Conservation (phyloP, 2,797 vertebrate genomes). For the Basileuterus tristriatus region DNA sequence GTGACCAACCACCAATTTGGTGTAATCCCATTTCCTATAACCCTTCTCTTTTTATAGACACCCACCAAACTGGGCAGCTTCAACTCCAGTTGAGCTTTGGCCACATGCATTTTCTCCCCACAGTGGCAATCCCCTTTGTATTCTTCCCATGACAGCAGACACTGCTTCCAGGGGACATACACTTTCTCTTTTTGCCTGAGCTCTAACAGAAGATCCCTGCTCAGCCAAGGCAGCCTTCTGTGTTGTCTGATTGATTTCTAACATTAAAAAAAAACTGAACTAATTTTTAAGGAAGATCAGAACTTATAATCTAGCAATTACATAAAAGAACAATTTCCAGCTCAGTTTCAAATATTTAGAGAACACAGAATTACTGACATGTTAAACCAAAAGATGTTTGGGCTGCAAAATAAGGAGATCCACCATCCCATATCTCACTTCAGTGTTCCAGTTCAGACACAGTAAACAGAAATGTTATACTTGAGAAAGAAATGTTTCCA, state of each 20-base stretch:
- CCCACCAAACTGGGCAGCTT: neutral
- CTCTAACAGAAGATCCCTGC: neutral
- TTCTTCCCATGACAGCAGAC: neutral
- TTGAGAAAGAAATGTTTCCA: neutral
- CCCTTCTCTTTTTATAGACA: neutral
- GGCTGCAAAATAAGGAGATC: neutral
- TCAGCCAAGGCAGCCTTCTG: neutral
- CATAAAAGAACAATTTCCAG: neutral
- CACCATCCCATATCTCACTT: neutral
- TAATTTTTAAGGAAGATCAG: neutral
- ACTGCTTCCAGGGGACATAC: neutral
- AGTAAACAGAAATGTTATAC: neutral
- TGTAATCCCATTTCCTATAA: neutral
- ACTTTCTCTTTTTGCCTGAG: neutral
- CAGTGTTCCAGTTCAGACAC: neutral
- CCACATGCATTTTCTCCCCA: neutral
- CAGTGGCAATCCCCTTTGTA: neutral
- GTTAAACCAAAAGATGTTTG: neutral
- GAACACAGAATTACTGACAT: neutral
- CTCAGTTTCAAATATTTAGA: neutral
- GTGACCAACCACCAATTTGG: neutral
- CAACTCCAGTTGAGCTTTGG: neutral
- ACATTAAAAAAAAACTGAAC: neutral
- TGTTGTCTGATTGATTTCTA: neutral
- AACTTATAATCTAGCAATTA: neutral